phyloP scores from a whole-genome alignment of 2,888 invertebrate genomes.

The Hoplodrina blanda region DNA sequence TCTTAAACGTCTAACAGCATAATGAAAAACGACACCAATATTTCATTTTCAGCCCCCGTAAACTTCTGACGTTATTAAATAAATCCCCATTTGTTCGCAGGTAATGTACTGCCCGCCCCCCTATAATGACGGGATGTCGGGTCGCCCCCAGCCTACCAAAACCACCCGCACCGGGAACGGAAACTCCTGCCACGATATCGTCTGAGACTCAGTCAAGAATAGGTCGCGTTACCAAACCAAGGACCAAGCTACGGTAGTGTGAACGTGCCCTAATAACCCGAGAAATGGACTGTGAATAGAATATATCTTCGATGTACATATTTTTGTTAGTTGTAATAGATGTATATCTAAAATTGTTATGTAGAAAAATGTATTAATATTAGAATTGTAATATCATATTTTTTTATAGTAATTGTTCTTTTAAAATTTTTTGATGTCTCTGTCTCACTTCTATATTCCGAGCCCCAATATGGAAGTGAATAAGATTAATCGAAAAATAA shows the following conservation, averaged over 20 bases:
- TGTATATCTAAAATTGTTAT: conserved; percentile 54
- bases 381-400: conserved; percentile 47
- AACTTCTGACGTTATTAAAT: conserved; percentile 6
- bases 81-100: conserved; percentile 68
- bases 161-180: conserved; percentile 93
- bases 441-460: conserved; percentile 72
- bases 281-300: conserved; percentile 35
- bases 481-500: conserved; percentile 60
- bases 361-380: conserved; percentile 40
- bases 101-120: conserved; percentile 91
- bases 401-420: conserved; percentile 45
- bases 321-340: conserved; percentile 44
- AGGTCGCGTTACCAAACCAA: conserved; percentile 74
- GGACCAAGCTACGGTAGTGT: conserved; percentile 83
- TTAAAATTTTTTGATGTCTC: conserved; percentile 54
- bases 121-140: conserved; percentile 83
- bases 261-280: conserved; percentile 47
- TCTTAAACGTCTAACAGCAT: conserved; percentile 3
- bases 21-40: conserved; percentile 20
- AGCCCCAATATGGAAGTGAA: conserved; percentile 75
- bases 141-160: conserved; percentile 91
- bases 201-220: conserved; percentile 85
- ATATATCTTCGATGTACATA: conserved; percentile 52
- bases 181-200: conserved; percentile 91
- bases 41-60: conserved; percentile 14